These are phyloP conservation scores for Lagopus leucura DNA, from an alignment of 2,113 vertebrate genomes.

Conservation along the genomic window DNA sequence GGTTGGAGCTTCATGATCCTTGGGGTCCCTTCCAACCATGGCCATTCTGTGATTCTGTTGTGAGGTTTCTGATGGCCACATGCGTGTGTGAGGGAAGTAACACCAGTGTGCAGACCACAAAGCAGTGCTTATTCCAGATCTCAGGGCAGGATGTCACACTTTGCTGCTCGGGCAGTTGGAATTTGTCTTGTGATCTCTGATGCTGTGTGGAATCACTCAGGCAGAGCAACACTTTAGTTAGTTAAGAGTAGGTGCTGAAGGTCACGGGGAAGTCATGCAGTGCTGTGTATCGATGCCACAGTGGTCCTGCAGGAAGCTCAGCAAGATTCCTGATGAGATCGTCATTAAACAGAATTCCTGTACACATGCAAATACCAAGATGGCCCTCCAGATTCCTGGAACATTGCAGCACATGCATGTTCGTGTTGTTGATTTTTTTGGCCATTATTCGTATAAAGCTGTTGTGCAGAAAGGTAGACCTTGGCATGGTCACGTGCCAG, in stretches of 20 bases:
- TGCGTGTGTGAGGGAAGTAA: fast-evolving
- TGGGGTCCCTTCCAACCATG: too few relatives aligned
- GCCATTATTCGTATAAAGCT: background rate
- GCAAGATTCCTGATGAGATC: background rate
- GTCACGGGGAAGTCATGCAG: background rate
- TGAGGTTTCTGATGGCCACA: background rate
- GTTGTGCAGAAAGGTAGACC: too few relatives aligned
- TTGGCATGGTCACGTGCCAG: background rate
- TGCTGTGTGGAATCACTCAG: background rate
- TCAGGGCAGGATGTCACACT: fast-evolving
- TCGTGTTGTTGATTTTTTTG: background rate
- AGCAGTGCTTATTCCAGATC: background rate
- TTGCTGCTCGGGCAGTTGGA: background rate
- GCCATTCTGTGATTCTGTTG: too few relatives aligned
- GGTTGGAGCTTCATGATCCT: too few relatives aligned
- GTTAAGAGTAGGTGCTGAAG: background rate
- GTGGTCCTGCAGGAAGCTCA: background rate
- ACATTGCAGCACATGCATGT: fast-evolving
- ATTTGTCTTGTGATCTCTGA: background rate
- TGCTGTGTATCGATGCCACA: background rate
- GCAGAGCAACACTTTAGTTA: background rate
- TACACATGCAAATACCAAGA: background rate
- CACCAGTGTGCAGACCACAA: background rate
- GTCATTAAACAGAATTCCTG: background rate
- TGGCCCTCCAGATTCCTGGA: background rate